A percentile compares a stretch with the other conserved stretches of the same genome.
These are phyloP conservation scores for Mus pahari DNA, from an alignment of 2,113 vertebrate species.

Conservation along the genomic window DNA sequence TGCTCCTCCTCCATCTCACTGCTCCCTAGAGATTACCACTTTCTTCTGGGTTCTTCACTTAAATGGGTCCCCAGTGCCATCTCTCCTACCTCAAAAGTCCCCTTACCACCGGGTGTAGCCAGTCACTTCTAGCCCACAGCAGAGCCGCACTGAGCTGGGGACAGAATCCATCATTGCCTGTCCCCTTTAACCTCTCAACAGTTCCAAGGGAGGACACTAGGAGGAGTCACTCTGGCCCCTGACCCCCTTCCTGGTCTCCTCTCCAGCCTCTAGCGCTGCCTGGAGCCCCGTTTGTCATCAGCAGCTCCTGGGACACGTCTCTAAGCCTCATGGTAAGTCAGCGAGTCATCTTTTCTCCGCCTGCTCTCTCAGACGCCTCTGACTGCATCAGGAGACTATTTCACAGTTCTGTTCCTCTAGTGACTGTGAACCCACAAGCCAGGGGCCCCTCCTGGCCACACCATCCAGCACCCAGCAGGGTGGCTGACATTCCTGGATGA, in stretches of 20 bases:
- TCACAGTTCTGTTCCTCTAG: neutral
- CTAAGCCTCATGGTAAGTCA: neutral
- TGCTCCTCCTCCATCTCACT: fast-evolving
- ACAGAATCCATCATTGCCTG: neutral
- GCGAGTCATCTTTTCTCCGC: no score
- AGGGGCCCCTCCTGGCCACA: neutral
- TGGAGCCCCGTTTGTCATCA: neutral
- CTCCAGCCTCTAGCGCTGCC: neutral
- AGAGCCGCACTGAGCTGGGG: neutral
- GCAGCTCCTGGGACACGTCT: neutral
- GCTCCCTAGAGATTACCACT: neutral
- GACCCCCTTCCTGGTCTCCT: neutral
- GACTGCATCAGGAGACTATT: neutral
- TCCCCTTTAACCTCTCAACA: neutral
- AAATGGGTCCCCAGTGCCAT: neutral
- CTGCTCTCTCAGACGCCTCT: neutral
- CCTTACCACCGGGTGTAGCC: neutral
- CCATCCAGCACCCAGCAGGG: fast-evolving
- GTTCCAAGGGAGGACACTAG: neutral
- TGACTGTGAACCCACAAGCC: neutral
- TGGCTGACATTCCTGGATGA: fast-evolving
- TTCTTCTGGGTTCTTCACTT: neutral
- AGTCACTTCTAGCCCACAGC: neutral
- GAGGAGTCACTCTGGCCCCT: neutral
- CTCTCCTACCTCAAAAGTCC: neutral